Conservation (phyloP, 2,113 vertebrate species). For the Dissostichus mawsoni region DNA sequence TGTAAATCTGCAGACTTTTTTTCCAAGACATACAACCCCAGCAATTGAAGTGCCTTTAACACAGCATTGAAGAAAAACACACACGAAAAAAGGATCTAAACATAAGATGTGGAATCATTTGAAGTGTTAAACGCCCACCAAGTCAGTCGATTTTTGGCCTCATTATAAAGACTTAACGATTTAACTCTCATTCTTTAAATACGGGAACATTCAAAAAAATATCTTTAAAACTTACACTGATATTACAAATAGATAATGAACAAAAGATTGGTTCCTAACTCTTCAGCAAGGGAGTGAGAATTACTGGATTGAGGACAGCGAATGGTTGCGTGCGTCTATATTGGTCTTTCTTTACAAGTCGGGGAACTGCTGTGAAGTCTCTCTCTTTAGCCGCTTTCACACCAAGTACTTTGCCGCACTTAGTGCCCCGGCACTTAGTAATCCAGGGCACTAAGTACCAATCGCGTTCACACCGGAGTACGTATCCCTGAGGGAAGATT, state of each 20-base stretch:
- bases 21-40: slow-evolving; percentile 38
- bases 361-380: slow-evolving; percentile 22
- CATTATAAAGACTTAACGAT: slow-evolving; percentile 33
- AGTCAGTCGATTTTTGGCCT: slow-evolving; percentile 56
- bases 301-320: slow-evolving; percentile 42
- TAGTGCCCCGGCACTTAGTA: no score
- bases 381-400: neutral
- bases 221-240: slow-evolving; percentile 44
- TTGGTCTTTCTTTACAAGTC: slow-evolving; percentile 37
- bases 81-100: slow-evolving; percentile 46
- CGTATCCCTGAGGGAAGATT: no score
- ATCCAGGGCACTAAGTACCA: no score
- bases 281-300: slow-evolving; percentile 52
- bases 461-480: no score
- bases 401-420: no score
- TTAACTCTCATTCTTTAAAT: slow-evolving; percentile 59
- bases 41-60: slow-evolving; percentile 46
- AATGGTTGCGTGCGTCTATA: slow-evolving; percentile 18
- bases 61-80: slow-evolving; percentile 40
- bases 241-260: slow-evolving; percentile 50
- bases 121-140: slow-evolving; percentile 52
- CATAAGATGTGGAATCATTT: slow-evolving; percentile 68
- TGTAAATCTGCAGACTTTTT: slow-evolving; percentile 39
- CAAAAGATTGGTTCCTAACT: slow-evolving; percentile 48
- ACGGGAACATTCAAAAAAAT: slow-evolving; percentile 52